Percentiles rank a stretch among this genome's conserved stretches.
These are phyloP conservation scores for Oreochromis aureus DNA, from an alignment of 2,113 vertebrate species.

Conservation along the genomic window DNA sequence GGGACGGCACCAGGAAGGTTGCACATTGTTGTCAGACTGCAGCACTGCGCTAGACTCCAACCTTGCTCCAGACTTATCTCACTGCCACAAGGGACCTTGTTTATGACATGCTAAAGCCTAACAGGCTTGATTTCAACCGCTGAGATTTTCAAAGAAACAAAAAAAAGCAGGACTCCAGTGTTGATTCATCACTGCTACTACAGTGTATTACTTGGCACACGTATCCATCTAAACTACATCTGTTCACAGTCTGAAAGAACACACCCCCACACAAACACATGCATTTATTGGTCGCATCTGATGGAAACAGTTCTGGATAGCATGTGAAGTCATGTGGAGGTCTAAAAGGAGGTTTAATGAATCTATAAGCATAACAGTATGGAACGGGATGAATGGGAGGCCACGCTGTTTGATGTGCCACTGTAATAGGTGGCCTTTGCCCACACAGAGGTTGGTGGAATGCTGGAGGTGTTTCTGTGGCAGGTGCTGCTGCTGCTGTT, in stretches of 20 bases:
- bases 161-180: background rate
- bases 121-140: background rate
- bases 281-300: background rate
- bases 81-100: conserved; percentile 13
- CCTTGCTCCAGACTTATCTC: conserved; percentile 15
- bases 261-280: background rate
- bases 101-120: conserved; percentile 4
- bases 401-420: conserved; percentile 1
- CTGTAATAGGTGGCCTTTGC: background rate
- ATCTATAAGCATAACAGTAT: background rate
- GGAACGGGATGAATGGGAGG: background rate
- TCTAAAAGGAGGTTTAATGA: background rate
- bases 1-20: background rate
- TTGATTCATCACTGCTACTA: background rate
- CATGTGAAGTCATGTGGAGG: background rate
- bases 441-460: background rate
- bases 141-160: background rate
- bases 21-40: background rate
- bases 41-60: background rate
- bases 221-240: background rate
- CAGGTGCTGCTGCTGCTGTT: background rate
- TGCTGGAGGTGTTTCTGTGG: background rate
- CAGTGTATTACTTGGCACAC: conserved; percentile 6
- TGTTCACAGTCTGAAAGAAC: background rate
- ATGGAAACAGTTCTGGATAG: background rate